These are phyloP conservation scores for Rhinoptilus africanus DNA, from an alignment of 2,113 vertebrate genomes.

Conservation along the genomic window DNA sequence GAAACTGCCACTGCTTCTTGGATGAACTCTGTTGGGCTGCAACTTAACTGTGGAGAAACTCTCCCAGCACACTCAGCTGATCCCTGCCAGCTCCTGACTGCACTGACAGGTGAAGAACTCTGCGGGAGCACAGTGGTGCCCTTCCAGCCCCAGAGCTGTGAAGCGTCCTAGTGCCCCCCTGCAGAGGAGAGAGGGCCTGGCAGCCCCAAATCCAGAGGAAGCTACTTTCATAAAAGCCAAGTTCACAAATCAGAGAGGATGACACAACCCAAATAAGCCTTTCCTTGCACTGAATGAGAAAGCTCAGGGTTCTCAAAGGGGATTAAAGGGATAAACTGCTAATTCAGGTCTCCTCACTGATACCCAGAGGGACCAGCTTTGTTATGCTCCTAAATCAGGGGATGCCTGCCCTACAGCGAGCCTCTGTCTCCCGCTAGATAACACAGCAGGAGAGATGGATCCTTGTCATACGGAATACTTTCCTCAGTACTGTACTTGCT, in stretches of 20 bases:
- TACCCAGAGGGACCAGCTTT: neutral
- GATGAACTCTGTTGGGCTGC: neutral
- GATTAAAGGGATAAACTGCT: neutral
- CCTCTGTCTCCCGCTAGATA: neutral
- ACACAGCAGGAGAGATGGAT: neutral
- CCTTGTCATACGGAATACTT: neutral
- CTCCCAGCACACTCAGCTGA: neutral
- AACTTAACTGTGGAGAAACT: neutral
- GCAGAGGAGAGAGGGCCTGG: neutral
- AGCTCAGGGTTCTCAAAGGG: neutral
- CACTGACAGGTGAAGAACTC: neutral
- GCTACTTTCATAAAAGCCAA: neutral
- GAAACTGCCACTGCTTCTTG: neutral
- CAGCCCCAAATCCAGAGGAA: neutral
- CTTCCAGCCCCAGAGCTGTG: neutral
- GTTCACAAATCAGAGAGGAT: neutral
- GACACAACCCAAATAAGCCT: neutral
- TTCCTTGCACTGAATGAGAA: neutral
- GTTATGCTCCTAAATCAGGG: neutral
- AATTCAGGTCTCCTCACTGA: neutral
- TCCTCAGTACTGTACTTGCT: neutral
- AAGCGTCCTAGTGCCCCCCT: neutral
- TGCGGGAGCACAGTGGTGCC: neutral
- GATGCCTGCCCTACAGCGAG: neutral
- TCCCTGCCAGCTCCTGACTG: neutral